Base-by-base conservation (phyloP, 1,140 invertebrate species). In the Semibalanus balanoides region DNA sequence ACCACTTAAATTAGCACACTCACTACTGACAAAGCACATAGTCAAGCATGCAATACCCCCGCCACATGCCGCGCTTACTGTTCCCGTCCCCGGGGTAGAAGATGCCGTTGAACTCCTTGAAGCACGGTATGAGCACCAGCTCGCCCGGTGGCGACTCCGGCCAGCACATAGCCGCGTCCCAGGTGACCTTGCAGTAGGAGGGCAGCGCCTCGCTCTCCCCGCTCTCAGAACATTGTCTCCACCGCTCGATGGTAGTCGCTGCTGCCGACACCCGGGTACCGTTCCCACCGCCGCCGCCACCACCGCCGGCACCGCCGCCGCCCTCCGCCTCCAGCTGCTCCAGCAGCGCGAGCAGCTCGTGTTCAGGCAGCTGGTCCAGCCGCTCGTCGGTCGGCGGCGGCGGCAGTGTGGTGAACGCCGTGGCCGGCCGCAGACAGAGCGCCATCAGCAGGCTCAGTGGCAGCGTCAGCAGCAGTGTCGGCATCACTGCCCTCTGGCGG, bases 81-180 rank as follows among this genome's bases (percentile, higher is more conserved):
- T 64, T 64, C 7, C 51, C 51, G 9, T 25, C 35, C 35, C 17
- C 17, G 35, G 35, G 51, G 79, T 93, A 93, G 74, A 86, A 86
- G 30, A 94, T 88, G 73, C 90, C 90, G 77, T 91, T 89, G 75
- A 94, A 87, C 79, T 91, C 88, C 22, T 87, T 86, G 76, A 94
- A 90, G 80, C 93, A 95, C 3, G 89, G 87, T 75, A 92, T 84
- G 0, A 87, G 81, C 0, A 89, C 89, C 30, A 87, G 78, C 0
- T 85, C 86, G 28, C 88, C 88, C 69, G 87, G 86, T 0, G 84
- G 85, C 0, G 92, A 91, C 0, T 87, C 84, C 0, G 90, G 91
- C 93, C 93, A 95, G 81, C 93, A 94, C 0, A 91, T 84, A 3
- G 93, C 81, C 5, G 86, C 86, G 83, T 94, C 92, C 84, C 88